Evolutionary conservation across 2,888 invertebrate species (phyloP), one percentile per base, ranked within the genome.

Genomic region (Mythimna impura): DNA sequence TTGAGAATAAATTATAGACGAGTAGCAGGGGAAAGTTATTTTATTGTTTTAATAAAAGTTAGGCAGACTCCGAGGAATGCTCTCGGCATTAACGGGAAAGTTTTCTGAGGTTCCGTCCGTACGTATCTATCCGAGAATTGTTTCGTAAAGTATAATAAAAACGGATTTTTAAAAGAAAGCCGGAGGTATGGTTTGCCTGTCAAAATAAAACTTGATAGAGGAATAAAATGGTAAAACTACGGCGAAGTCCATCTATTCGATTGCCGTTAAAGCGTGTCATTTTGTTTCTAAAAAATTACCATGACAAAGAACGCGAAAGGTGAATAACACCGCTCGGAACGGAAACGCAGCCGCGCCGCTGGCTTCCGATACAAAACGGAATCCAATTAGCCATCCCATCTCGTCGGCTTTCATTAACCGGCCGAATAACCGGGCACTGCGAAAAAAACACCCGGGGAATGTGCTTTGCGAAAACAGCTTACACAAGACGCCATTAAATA

Each of bases 351-450:
- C 88, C 88, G 87, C 85, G 83, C 86, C 85, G 86, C 88, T 89
- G 89, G 90, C 90, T 92, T 91, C 91, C 92, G 91, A 93, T 92
- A 93, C 94, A 91, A 93, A 94, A 92, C 92, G 90, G 92, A 92
- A 93, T 94, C 94, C 95, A 95, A 95, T 95, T 95, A 94, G 91
- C 91, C 89, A 90, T 90, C 91, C 90, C 92, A 93, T 92, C 93
- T 92, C 91, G 89, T 85, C 88, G 88, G 90, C 90, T 92, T 93
- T 93, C 92, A 94, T 93, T 93, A 93, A 90, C 88, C 86, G 89
- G 83, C 89, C 91, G 90, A 91, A 91, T 91, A 89, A 90, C 88
- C 90, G 89, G 90, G 91, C 90, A 89, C 87, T 87, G 88, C 89
- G 87, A 90, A 90, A 90, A 89, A 90, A 89, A 86, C 81, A 88